phyloP scores from a whole-genome alignment of 2,888 invertebrate genomes.

The Cryptophagus acutangulus region DNA sequence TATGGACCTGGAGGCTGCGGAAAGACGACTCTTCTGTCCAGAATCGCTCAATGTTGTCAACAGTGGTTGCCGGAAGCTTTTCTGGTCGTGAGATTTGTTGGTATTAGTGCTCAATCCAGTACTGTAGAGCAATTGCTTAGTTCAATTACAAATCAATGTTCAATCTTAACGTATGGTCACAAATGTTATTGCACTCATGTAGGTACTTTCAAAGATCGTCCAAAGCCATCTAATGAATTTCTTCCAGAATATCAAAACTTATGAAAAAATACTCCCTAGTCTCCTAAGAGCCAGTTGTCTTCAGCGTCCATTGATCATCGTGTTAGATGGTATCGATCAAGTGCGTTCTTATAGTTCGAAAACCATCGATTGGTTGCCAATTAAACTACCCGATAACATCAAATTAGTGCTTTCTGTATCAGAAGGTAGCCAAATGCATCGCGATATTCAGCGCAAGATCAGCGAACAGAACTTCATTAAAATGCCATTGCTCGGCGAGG shows the following conservation, averaged over 20 bases:
- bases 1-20: slow-evolving; percentile 79
- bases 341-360: slow-evolving; percentile 54
- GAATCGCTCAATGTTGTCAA: slow-evolving; percentile 62
- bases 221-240: slow-evolving; percentile 3
- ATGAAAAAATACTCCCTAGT: slow-evolving; percentile 57
- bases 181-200: slow-evolving; percentile 60
- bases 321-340: slow-evolving; percentile 74
- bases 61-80: slow-evolving; percentile 60
- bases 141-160: slow-evolving; percentile 70
- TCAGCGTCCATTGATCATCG: slow-evolving; percentile 60
- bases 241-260: slow-evolving; percentile 65
- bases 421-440: slow-evolving; percentile 51
- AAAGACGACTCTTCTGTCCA: slow-evolving; percentile 74
- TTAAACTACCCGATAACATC: slow-evolving; percentile 65
- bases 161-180: slow-evolving; percentile 63
- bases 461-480: slow-evolving; percentile 41
- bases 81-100: slow-evolving; percentile 56
- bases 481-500: slow-evolving; percentile 51
- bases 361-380: slow-evolving; percentile 72
- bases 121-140: slow-evolving; percentile 68
- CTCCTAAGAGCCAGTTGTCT: slow-evolving; percentile 54
- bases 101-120: slow-evolving; percentile 61
- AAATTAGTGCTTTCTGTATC: slow-evolving; percentile 72
- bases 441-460: slow-evolving; percentile 41
- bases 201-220: slow-evolving; percentile 35